Conservation (phyloP, 1,140 invertebrate genomes). For the Vanessa tameamea region DNA sequence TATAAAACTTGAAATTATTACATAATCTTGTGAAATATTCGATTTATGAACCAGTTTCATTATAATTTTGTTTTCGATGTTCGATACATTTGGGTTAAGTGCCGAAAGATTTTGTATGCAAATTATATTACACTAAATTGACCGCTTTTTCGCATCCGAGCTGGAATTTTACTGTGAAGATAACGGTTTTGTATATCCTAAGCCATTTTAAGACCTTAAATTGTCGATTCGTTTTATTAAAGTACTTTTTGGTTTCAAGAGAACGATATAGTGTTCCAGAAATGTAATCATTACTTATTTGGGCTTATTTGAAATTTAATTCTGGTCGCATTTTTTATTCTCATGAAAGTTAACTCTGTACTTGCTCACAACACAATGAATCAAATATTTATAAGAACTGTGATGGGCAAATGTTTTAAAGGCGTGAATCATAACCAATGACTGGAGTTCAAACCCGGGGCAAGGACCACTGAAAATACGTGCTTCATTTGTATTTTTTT, state of each 20-base stretch:
- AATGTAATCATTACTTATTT: too few species aligned
- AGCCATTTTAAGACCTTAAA: not conserved
- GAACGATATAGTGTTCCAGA: too few species aligned
- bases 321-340: too few species aligned
- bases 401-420: too few species aligned
- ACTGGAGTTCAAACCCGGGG: too few species aligned
- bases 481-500: too few species aligned
- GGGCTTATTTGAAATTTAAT: too few species aligned
- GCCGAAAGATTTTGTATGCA: not conserved
- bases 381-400: too few species aligned
- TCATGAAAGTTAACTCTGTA: too few species aligned
- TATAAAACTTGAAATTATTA: not conserved
- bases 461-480: too few species aligned
- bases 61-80: not conserved
- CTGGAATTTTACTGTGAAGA: not conserved
- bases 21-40: constrained; percentile 5
- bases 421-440: too few species aligned
- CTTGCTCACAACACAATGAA: too few species aligned
- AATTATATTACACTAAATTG: constrained; percentile 3
- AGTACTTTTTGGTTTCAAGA: not conserved
- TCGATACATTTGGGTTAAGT: constrained; percentile 4
- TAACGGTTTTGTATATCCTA: constrained; percentile 4
- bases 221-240: not conserved
- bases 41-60: not conserved
- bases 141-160: not conserved